These are phyloP conservation scores for Protobothrops flavoviridis DNA, from an alignment of 2,113 vertebrate species.

Conservation along the genomic window DNA sequence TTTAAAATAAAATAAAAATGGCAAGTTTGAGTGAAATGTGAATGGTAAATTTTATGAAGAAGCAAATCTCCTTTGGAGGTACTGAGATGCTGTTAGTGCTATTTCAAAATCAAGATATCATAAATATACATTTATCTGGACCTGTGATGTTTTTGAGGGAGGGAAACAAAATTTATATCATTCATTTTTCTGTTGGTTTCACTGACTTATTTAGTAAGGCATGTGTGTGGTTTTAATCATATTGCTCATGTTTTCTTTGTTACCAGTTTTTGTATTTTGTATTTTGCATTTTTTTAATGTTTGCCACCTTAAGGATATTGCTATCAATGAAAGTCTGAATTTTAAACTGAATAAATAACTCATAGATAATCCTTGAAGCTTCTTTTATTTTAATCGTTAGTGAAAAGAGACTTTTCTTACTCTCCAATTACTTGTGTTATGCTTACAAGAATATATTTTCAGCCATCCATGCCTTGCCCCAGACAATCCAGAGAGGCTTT, in stretches of 20 bases:
- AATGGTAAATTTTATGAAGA: conserved; percentile 3
- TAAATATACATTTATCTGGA: neutral
- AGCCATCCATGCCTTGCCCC: neutral
- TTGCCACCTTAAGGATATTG: neutral
- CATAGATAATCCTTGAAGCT: neutral
- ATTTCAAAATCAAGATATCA: conserved; percentile 14
- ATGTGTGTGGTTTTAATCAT: neutral
- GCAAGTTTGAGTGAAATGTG: neutral
- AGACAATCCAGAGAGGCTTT: neutral
- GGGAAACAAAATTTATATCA: conserved; percentile 3
- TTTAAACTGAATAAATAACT: neutral
- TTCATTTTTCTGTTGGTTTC: neutral
- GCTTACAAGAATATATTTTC: neutral
- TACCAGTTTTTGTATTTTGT: neutral
- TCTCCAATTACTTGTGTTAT: neutral
- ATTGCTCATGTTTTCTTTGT: neutral
- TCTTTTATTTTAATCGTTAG: neutral
- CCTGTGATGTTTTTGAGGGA: neutral
- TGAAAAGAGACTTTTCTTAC: neutral
- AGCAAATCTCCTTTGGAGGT: neutral
- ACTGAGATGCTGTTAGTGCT: neutral
- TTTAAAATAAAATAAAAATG: conserved; percentile 8
- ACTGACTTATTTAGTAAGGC: neutral
- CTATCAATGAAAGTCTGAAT: neutral
- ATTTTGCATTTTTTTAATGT: neutral